Evolutionary conservation across 2,113 vertebrate genomes (phyloP).

Genomic region (Bos indicus): DNA sequence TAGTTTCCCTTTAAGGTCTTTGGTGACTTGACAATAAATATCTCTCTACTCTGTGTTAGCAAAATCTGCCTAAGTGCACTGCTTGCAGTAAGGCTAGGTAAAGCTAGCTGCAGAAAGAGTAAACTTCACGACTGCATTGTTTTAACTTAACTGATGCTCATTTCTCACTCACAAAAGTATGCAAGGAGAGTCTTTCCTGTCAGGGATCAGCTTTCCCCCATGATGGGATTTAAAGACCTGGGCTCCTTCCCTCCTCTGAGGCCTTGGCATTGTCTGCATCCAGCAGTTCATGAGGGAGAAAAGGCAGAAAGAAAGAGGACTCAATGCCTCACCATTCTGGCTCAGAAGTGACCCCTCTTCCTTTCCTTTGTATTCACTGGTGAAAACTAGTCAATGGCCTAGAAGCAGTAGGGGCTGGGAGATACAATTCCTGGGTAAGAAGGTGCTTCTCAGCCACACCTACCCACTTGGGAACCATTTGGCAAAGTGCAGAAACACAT

Average conservation of each 20-base stretch:
- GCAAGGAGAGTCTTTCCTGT: background rate
- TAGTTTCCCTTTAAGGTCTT: background rate
- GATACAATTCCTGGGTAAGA: background rate
- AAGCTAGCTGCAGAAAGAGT: background rate
- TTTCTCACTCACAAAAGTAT: background rate
- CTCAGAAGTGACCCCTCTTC: background rate
- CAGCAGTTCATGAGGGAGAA: background rate
- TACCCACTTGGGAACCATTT: background rate
- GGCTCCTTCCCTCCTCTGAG: background rate
- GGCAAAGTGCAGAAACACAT: background rate
- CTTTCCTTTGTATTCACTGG: background rate
- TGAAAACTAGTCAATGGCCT: background rate
- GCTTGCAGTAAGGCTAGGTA: background rate
- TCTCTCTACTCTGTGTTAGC: background rate
- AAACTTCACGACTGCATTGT: background rate
- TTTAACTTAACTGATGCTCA: background rate
- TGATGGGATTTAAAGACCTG: background rate
- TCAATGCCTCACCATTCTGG: background rate
- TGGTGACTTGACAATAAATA: background rate
- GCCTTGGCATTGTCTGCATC: background rate
- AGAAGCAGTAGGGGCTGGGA: background rate
- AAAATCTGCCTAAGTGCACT: background rate
- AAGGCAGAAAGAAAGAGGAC: background rate
- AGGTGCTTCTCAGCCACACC: background rate
- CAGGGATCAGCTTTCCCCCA: background rate